Base-by-base conservation (phyloP, 2,113 vertebrate genomes). In the Tretioscincus oriximinensis region DNA sequence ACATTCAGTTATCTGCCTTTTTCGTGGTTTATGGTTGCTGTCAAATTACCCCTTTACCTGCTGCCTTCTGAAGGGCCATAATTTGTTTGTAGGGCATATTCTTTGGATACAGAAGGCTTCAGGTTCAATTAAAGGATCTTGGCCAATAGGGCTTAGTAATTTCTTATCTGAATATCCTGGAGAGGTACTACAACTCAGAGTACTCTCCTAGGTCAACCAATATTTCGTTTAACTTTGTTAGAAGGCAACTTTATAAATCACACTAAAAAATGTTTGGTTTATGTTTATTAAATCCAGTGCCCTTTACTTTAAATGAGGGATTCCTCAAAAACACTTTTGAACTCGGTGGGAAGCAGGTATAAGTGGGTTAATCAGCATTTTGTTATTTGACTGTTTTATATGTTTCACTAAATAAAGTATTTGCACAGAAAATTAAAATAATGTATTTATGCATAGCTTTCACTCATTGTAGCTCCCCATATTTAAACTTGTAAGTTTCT, bases 31-130 rank as follows among this genome's bases (percentile, higher is more conserved):
- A 92, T 94, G 92, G 90, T 93, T 94, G 93, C 92, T 91, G 94
- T 94, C 86, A 88, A 49, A 88, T 87, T 93, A 93, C 91, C 93
- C 94, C 93, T 95, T 95, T 94, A 95, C 95, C 95, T 96, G 94
- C 92, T 96, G 89, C 92, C 90, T 75, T 68, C 64, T 76, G 79
- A 68, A 66, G 63, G 9, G 24, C 64, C 49, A 45, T 74, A 54
- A 26, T 31, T 67, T 66, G 41, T 18, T 73, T 14, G 12, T 29
- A 74, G 49, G 28, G 35, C 49, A 58, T 7, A 49, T 41, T 21
- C 7, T 60, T 58, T 58, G 41, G 58, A 31, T 49, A 20, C 61
- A 64, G 61, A 31, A 18, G 18, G 28, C 64, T 14, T 58, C 58
- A 24, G 41, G 26, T 72, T 80, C n/a, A 75, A 11, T 61, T 45